Percentiles rank a stretch among this genome's conserved stretches.
Evolutionary conservation across 1,140 invertebrate species (phyloP).

Genomic region (Magallana gigas): DNA sequence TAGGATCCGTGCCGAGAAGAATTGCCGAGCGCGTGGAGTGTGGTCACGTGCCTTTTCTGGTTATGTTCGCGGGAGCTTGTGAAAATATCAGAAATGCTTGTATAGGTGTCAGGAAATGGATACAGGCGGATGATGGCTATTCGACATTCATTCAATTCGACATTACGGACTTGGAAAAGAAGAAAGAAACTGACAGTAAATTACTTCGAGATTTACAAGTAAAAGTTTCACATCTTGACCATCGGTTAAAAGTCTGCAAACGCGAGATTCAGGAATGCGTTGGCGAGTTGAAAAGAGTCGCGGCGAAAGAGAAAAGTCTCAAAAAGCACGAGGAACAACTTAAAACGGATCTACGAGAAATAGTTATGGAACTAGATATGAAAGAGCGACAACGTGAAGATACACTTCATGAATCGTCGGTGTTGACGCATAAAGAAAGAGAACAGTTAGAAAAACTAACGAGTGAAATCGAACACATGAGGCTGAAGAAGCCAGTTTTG

Average conservation of each 20-base stretch:
- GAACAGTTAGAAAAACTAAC: conserved; percentile 54
- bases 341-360: conserved; percentile 42
- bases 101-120: conserved; percentile 65
- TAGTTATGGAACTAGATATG: conserved; percentile 42
- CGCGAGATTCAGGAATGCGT: conserved; percentile 58
- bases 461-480: conserved; percentile 58
- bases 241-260: conserved; percentile 55
- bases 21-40: conserved; percentile 60
- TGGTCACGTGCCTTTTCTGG: conserved; percentile 62
- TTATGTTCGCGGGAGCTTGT: conserved; percentile 67
- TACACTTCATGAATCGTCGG: background rate
- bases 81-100: conserved; percentile 66
- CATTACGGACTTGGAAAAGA: conserved; percentile 64
- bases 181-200: conserved; percentile 54
- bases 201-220: conserved; percentile 60
- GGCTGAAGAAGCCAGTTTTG: conserved; percentile 54
- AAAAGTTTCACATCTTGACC: conserved; percentile 46
- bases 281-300: conserved; percentile 45
- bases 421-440: conserved; percentile 27
- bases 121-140: conserved; percentile 68
- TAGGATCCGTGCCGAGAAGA: conserved; percentile 61
- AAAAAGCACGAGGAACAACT: conserved; percentile 43
- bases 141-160: conserved; percentile 64
- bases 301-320: conserved; percentile 43
- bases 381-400: conserved; percentile 54